Base-by-base conservation (phyloP, 2,888 invertebrate genomes). In the Ophraella communa region DNA sequence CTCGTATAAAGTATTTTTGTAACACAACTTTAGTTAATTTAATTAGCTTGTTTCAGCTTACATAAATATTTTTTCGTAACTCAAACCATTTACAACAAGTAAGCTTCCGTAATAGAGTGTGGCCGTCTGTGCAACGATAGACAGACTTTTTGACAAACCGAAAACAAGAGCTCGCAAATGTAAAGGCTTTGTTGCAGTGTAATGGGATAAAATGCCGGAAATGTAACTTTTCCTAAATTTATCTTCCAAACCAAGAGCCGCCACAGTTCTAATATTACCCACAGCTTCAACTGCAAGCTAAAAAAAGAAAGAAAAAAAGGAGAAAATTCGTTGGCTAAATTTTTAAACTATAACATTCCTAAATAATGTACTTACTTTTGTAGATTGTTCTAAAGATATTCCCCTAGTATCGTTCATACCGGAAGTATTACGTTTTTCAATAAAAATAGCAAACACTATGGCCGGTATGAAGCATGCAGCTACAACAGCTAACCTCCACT, bases 211-310 rank as follows among this genome's bases (percentile, higher is more conserved):
- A 7, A 94, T 81, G 66, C 87, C 85, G 0, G 79, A 80, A 2
- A 87, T 84, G 76, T 92, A 94, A 58, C 87, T 85, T 0, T 82
- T 72, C 39, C 88, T 85, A 80, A 93, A 91, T 21, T 85, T 85
- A 20, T 87, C 84, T 80, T 94, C 93, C 33, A 89, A 84, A 1
- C 91, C 89, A 18, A 93, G 80, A 0, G 91, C 89, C 0, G 88
- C 90, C 0, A 93, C 92, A 0, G 93, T 94, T 42, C 92, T 85
- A 7, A 92, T 89, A 74, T 91, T 92, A 5, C 89, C 85, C 1
- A 93, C 90, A 2, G 90, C 91, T 80, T 93, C 93, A n/a, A 92
- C 90, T 3, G 92, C 90, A 64, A 91, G 84, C 88, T 88, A 75
- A 35, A 79, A 75, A 10, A 27, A n/a, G n/a, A n/a, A n/a, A n/a